Base-by-base conservation (phyloP, 2,888 invertebrate genomes). In the Muscina levida region DNA sequence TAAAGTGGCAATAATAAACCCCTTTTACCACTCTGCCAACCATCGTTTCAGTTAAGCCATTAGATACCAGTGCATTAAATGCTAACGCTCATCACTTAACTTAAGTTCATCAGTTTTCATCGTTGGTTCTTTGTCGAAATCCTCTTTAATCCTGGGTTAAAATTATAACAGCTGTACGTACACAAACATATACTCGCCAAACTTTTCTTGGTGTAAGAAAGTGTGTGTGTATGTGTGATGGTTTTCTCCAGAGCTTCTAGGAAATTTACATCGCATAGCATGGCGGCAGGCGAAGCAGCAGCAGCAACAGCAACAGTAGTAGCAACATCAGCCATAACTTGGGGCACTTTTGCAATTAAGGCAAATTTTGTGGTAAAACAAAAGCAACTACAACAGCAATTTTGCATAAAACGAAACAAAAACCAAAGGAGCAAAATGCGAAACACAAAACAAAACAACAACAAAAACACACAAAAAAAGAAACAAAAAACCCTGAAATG, bases 321-420 rank as follows among this genome's bases (percentile, higher is more conserved):
- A 77, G 42, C 72, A 31, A 31, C 31, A 31, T 31, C 31, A 65
- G 72, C 76, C 79, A 79, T 82, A 80, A 82, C 83, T 83, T 81
- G 37, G 79, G 83, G 82, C 83, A 80, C 83, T 84, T 82, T 85
- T 82, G 84, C 84, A 85, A 84, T 85, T 85, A 84, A 82, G 82
- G 83, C 83, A 66, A 82, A 77, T 80, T 83, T 81, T 81, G 74
- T 68, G 81, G 81, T 72, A 37, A 44, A 48, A 57, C 71, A 51
- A 59, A 42, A 8, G 66, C 67, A 67, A 46, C 71, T 53, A 72
- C n/a, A 42, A 56, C 71, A 71, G 37, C 24, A 67, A 6, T 71
- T 24, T 26, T 13, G 39, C 51, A 62, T 22, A 65, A 56, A 62
- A 66, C 42, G 8, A n/a, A 22, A 56, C 39, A 53, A 48, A 44